phyloP scores from a whole-genome alignment of 2,113 vertebrate species.

The Odocoileus hemionus region DNA sequence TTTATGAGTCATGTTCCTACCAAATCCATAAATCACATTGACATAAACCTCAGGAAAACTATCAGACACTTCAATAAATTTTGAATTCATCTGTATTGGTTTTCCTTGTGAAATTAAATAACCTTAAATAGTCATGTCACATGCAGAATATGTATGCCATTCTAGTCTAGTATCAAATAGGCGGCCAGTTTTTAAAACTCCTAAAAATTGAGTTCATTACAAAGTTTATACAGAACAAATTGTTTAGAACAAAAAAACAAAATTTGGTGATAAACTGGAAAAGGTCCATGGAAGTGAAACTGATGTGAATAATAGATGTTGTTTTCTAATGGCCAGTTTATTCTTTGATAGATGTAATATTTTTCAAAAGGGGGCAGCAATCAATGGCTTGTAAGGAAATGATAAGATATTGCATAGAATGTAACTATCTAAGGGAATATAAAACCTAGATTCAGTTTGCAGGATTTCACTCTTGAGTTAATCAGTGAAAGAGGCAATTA shows the following conservation, averaged over 20 bases:
- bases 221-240: background rate
- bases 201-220: background rate
- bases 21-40: background rate
- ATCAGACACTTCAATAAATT: background rate
- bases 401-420: background rate
- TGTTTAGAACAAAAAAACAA: background rate
- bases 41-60: background rate
- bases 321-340: background rate
- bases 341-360: background rate
- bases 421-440: background rate
- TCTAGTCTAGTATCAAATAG: background rate
- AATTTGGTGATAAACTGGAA: background rate
- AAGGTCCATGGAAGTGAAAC: background rate
- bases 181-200: background rate
- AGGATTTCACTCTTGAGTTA: background rate
- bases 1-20: background rate
- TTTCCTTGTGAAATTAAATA: conserved; percentile 41
- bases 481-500: background rate
- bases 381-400: background rate
- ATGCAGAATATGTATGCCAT: background rate
- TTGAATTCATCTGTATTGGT: background rate
- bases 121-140: background rate
- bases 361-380: background rate
- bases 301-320: background rate
- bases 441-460: background rate